Percentiles rank a stretch among this genome's conserved stretches.
Evolutionary conservation across 2,797 vertebrate species (phyloP).

Genomic region (Phrynocephalus forsythii): DNA sequence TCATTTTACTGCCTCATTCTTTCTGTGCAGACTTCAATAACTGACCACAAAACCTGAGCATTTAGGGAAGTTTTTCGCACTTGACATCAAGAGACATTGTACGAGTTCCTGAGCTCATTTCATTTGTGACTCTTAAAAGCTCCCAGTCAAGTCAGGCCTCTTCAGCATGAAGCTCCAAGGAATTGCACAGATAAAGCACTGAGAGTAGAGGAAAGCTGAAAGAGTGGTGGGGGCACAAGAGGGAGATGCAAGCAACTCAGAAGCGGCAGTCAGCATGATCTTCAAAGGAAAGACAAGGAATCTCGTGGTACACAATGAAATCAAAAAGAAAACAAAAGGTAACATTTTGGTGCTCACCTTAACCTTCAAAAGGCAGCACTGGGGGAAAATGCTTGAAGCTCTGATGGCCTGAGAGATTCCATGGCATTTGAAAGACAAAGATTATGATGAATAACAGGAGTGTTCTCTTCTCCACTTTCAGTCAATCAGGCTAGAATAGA

Average conservation of each 20-base stretch:
- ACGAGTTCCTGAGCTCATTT: constrained; percentile 54
- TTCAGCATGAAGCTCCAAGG: constrained; percentile 67
- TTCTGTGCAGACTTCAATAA: constrained; percentile 42
- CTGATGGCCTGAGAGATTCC: constrained; percentile 56
- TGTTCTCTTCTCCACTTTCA: constrained; percentile 38
- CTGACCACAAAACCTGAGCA: constrained; percentile 36
- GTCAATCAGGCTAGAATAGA: constrained; percentile 14
- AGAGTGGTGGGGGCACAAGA: constrained; percentile 39
- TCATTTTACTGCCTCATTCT: constrained; percentile 39
- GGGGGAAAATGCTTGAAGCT: constrained; percentile 45
- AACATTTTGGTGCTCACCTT: constrained; percentile 69
- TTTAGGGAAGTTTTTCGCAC: constrained; percentile 52
- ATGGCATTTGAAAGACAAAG: constrained; percentile 56
- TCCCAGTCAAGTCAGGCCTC: constrained; percentile 63
- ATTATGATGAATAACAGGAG: constrained; percentile 65
- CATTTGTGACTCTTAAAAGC: constrained; percentile 69
- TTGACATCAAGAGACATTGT: constrained; percentile 38
- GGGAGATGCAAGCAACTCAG: constrained; percentile 42
- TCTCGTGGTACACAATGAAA: constrained; percentile 53
- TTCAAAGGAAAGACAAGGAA: constrained; percentile 57
- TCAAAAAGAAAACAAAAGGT: constrained; percentile 69
- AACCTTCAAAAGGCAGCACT: constrained; percentile 69
- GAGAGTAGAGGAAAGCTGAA: constrained; percentile 58
- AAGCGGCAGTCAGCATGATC: constrained; percentile 53
- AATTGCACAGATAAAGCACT: constrained; percentile 62